These are phyloP conservation scores for Ptychobarbus kaznakovi DNA, from an alignment of 2,797 vertebrate species.

Conservation along the genomic window DNA sequence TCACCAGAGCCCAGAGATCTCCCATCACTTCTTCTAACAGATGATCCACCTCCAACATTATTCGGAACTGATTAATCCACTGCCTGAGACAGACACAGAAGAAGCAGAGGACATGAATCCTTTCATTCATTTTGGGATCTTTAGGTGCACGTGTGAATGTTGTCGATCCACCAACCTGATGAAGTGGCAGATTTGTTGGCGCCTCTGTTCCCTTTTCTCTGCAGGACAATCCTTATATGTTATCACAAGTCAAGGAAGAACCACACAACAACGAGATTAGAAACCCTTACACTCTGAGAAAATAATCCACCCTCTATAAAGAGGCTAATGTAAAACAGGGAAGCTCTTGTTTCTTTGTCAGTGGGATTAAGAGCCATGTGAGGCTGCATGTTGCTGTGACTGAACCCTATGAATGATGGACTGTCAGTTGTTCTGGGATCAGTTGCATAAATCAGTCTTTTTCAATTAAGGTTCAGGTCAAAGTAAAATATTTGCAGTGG, in stretches of 20 bases:
- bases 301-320: constrained; percentile 40
- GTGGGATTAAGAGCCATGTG: constrained; percentile 70
- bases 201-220: constrained; percentile 74
- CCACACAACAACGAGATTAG: neutral
- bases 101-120: neutral
- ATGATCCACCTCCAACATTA: constrained; percentile 82
- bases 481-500: neutral
- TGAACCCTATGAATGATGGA: constrained; percentile 28
- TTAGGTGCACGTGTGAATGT: neutral
- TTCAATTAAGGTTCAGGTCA: neutral
- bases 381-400: constrained; percentile 41
- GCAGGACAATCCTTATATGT: constrained; percentile 84
- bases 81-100: constrained; percentile 73
- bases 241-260: constrained; percentile 70
- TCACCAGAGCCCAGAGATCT: constrained; percentile 71
- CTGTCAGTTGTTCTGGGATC: constrained; percentile 7
- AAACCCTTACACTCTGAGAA: constrained; percentile 57
- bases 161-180: constrained; percentile 79
- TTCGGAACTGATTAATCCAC: constrained; percentile 85
- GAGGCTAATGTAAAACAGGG: constrained; percentile 66
- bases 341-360: constrained; percentile 68
- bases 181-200: constrained; percentile 85
- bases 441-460: neutral
- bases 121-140: neutral
- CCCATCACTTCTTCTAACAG: constrained; percentile 83